Percentiles rank a stretch among this genome's conserved stretches.
phyloP scores from a whole-genome alignment of 2,113 vertebrate species.

The Heloderma charlesbogerti region DNA sequence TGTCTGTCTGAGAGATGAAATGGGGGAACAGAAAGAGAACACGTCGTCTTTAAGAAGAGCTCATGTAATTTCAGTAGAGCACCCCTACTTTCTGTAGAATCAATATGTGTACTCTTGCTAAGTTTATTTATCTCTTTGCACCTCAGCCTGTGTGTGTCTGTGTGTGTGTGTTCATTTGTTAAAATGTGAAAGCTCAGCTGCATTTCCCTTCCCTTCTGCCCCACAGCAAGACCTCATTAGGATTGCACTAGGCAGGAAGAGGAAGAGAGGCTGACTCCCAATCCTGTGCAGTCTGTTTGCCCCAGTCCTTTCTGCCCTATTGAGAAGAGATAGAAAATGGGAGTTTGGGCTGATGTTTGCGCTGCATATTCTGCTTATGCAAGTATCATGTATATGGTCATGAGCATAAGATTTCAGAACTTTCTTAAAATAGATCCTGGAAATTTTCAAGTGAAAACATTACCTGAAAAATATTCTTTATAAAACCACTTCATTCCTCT shows the following conservation, averaged over 20 bases:
- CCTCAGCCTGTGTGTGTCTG: too few relatives aligned
- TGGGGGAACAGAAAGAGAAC: too few relatives aligned
- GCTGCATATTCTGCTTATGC: not conserved
- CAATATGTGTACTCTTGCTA: too few relatives aligned
- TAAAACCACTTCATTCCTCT: constrained; percentile 17
- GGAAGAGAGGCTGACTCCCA: not conserved
- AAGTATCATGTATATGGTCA: not conserved
- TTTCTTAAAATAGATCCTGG: not conserved
- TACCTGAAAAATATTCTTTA: not conserved
- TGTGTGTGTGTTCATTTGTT: too few relatives aligned
- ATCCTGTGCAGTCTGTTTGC: too few relatives aligned
- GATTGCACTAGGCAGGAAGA: not conserved
- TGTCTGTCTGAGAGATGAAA: too few relatives aligned
- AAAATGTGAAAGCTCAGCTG: not conserved
- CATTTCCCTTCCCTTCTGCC: not conserved
- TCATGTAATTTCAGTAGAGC: too few relatives aligned
- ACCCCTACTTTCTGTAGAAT: too few relatives aligned
- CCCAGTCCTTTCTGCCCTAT: not conserved
- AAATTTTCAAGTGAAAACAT: not conserved
- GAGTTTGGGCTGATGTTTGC: not conserved
- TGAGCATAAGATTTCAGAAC: not conserved
- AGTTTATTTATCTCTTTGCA: too few relatives aligned
- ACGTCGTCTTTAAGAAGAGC: too few relatives aligned
- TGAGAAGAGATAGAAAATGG: not conserved
- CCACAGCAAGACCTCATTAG: too few relatives aligned